Evolutionary conservation across 2,113 vertebrate genomes (phyloP).

Genomic region (Pionites leucogaster): DNA sequence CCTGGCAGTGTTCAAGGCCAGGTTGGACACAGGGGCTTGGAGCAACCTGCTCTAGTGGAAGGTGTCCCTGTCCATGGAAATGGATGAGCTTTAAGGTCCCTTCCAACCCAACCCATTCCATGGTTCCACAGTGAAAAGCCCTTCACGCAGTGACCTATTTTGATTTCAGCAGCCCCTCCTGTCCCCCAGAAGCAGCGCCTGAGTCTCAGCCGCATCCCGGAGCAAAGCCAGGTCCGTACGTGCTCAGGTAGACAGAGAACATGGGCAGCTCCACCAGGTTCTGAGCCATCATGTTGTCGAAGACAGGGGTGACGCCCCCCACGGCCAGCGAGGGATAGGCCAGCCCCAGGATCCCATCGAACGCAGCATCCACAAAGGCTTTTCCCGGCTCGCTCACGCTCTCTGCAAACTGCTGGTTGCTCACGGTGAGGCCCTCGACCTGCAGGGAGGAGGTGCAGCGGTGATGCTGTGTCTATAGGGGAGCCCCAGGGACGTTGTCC

Average conservation of each 20-base stretch:
- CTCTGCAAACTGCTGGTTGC: conserved; percentile 47
- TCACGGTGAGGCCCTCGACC: conserved; percentile 70
- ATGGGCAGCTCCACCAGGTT: conserved; percentile 55
- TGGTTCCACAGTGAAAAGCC: fast-evolving
- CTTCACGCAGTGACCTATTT: background rate
- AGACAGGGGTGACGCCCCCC: conserved; percentile 51
- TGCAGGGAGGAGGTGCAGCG: background rate
- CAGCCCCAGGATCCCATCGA: conserved; percentile 63
- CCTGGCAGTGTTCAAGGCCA: too few species aligned
- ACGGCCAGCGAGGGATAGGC: conserved; percentile 53
- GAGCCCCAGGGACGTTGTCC: fast-evolving
- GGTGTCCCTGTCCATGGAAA: background rate
- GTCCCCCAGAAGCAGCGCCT: background rate
- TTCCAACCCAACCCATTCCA: background rate
- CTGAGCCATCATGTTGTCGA: conserved; percentile 68
- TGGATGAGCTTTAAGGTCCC: background rate
- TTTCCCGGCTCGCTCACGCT: conserved; percentile 69
- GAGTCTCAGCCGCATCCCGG: fast-evolving
- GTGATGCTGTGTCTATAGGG: fast-evolving
- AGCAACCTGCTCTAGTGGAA: background rate
- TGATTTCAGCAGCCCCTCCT: background rate
- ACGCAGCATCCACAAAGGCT: conserved; percentile 46
- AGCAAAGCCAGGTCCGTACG: background rate
- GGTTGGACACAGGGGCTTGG: background rate
- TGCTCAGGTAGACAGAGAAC: conserved; percentile 54